These are phyloP conservation scores for Diabrotica balteata DNA, from an alignment of 2,888 invertebrate genomes.

Conservation along the genomic window DNA sequence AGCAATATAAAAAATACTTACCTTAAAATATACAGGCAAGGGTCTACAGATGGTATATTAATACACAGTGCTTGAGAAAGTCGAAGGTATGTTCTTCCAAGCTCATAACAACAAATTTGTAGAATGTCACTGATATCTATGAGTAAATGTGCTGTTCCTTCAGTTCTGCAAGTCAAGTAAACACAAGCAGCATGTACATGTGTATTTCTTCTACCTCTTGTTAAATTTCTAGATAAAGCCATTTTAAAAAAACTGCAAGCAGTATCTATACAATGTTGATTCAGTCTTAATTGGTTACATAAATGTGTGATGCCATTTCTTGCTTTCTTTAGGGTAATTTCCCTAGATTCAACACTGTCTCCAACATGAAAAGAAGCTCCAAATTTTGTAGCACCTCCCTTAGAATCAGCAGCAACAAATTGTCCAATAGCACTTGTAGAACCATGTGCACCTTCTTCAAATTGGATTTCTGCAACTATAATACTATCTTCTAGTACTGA, in stretches of 20 bases:
- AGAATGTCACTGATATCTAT: conserved; percentile 98
- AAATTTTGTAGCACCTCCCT: conserved; percentile 82
- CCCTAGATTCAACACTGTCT: conserved; percentile 87
- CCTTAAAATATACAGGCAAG: conserved; percentile 59
- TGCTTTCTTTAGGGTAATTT: conserved; percentile 89
- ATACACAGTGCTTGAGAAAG: conserved; percentile 90
- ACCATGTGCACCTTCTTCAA: conserved; percentile 91
- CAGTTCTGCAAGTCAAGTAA: conserved; percentile 94
- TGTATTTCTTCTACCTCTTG: conserved; percentile 87
- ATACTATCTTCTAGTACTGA: conserved; percentile 94
- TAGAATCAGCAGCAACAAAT: conserved; percentile 89
- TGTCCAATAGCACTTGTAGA: conserved; percentile 89
- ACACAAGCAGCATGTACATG: conserved; percentile 97
- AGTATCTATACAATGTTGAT: conserved; percentile 90
- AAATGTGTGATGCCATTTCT: conserved; percentile 83
- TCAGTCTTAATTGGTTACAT: conserved; percentile 86
- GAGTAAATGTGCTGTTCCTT: conserved; percentile 92
- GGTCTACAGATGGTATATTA: conserved; percentile 86
- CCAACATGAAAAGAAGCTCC: conserved; percentile 82
- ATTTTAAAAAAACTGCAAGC: conserved; percentile 94
- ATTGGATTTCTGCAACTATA: conserved; percentile 96
- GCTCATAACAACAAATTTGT: conserved; percentile 94
- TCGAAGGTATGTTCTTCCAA: conserved; percentile 91
- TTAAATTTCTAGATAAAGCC: conserved; percentile 83
- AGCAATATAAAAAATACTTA: not conserved